A percentile compares a stretch with the other conserved stretches of the same genome.
These are phyloP conservation scores for Pogonophryne albipinna DNA, from an alignment of 2,797 vertebrate species.

Conservation along the genomic window DNA sequence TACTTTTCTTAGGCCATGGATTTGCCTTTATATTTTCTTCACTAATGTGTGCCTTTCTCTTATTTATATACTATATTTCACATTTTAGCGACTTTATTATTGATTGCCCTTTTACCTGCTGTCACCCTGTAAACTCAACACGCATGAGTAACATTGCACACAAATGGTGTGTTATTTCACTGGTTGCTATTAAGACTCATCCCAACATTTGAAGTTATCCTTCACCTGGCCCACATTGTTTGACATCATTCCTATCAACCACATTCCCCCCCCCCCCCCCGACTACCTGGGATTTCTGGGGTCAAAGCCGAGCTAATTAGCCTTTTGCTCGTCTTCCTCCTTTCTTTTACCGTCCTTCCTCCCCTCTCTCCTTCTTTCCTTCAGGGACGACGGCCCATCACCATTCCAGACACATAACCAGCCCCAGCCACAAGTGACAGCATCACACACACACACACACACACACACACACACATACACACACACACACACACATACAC, in stretches of 20 bases:
- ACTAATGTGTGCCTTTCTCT: too few relatives aligned
- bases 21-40: too few relatives aligned
- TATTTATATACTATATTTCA: too few relatives aligned
- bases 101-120: too few relatives aligned
- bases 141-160: too few relatives aligned
- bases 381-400: conserved; percentile 66
- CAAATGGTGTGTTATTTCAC: too few relatives aligned
- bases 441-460: conserved; percentile 43
- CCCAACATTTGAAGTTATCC: too few relatives aligned
- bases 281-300: conserved; percentile 23
- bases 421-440: conserved; percentile 75
- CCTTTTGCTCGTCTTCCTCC: conserved; percentile 14
- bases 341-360: neutral
- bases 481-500: conserved; percentile 51
- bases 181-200: too few relatives aligned
- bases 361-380: conserved; percentile 31
- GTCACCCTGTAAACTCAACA: too few relatives aligned
- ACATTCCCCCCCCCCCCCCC: conserved; percentile 3
- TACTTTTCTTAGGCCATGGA: too few relatives aligned
- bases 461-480: conserved; percentile 51
- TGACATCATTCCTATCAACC: neutral
- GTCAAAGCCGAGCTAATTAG: conserved; percentile 61
- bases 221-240: neutral
- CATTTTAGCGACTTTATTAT: too few relatives aligned
- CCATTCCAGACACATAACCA: conserved; percentile 75